phyloP scores from a whole-genome alignment of 2,888 invertebrate genomes.

The Oeneis ivallda region DNA sequence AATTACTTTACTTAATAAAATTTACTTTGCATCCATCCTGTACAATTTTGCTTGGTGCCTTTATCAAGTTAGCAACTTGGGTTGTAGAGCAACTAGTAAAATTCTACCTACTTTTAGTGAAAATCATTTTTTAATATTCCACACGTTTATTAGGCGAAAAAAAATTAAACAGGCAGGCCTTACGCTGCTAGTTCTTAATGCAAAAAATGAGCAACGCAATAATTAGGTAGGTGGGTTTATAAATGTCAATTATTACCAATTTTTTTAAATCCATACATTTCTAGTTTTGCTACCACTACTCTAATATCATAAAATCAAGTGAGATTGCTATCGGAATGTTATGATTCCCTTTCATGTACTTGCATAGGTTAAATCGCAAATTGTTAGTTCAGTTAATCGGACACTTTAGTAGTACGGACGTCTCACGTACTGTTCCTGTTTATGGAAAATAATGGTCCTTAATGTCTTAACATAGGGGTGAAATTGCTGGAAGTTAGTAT shows the following conservation, averaged over 20 bases:
- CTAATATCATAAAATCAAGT: slow-evolving; percentile 70
- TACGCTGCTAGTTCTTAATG: neutral
- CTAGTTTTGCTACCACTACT: slow-evolving; percentile 55
- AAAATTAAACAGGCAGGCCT: too few relatives aligned
- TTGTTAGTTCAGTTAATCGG: slow-evolving; percentile 64
- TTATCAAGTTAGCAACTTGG: too few relatives aligned
- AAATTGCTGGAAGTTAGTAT: slow-evolving; percentile 41
- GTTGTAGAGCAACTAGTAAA: too few relatives aligned
- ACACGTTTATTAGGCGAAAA: too few relatives aligned
- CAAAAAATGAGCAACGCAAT: neutral
- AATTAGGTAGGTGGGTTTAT: too few relatives aligned
- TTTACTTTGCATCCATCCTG: neutral
- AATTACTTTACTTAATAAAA: slow-evolving; percentile 14
- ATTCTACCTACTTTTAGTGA: too few relatives aligned
- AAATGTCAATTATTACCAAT: too few relatives aligned
- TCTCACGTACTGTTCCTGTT: slow-evolving; percentile 42
- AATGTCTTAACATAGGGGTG: slow-evolving; percentile 44
- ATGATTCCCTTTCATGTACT: slow-evolving; percentile 66
- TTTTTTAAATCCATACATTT: neutral
- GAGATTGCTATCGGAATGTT: slow-evolving; percentile 64
- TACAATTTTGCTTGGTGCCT: neutral
- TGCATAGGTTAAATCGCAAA: slow-evolving; percentile 72
- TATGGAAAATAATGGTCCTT: slow-evolving; percentile 48
- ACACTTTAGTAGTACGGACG: slow-evolving; percentile 55
- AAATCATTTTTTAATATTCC: too few relatives aligned